Evolutionary conservation across 2,113 vertebrate genomes (phyloP).

Genomic region (Cygnus buccinator): DNA sequence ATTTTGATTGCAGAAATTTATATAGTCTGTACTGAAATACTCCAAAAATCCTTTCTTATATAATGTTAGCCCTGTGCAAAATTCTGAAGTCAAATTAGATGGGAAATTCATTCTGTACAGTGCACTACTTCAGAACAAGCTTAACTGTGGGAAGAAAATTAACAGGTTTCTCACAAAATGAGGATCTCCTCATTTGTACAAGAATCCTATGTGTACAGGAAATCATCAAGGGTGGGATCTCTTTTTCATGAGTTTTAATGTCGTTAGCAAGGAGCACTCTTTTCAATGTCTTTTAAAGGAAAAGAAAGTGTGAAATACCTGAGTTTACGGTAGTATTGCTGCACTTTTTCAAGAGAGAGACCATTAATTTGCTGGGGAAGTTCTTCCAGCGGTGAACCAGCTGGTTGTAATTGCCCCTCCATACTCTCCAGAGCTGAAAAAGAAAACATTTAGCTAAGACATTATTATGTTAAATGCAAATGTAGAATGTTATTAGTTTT

Average conservation of each 20-base stretch:
- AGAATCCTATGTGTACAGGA: not conserved
- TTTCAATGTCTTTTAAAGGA: not conserved
- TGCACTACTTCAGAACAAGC: not conserved
- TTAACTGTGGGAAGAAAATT: not conserved
- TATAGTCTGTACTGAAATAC: not conserved
- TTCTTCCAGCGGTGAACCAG: slow-evolving; percentile 82
- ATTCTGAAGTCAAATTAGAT: not conserved
- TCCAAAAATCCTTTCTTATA: not conserved
- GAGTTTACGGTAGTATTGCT: slow-evolving; percentile 95
- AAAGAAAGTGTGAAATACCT: slow-evolving; percentile 77
- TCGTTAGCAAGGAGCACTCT: not conserved
- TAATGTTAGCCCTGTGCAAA: not conserved
- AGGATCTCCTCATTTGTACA: not conserved
- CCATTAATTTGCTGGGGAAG: slow-evolving; percentile 91
- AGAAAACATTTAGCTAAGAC: slow-evolving; percentile 7
- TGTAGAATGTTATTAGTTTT: not conserved
- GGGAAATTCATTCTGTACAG: not conserved
- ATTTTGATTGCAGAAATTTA: not conserved
- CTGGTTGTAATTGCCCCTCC: slow-evolving; percentile 81
- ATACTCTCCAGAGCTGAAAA: slow-evolving; percentile 86
- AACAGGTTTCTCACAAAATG: not conserved
- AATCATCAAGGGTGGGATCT: not conserved
- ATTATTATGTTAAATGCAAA: not conserved
- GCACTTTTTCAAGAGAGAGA: slow-evolving; percentile 92
- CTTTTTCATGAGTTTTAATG: not conserved